A percentile compares a stretch with the other conserved stretches of the same genome.
Evolutionary conservation across 2,797 vertebrate genomes (phyloP).

Genomic region (Anguilla obscura): DNA sequence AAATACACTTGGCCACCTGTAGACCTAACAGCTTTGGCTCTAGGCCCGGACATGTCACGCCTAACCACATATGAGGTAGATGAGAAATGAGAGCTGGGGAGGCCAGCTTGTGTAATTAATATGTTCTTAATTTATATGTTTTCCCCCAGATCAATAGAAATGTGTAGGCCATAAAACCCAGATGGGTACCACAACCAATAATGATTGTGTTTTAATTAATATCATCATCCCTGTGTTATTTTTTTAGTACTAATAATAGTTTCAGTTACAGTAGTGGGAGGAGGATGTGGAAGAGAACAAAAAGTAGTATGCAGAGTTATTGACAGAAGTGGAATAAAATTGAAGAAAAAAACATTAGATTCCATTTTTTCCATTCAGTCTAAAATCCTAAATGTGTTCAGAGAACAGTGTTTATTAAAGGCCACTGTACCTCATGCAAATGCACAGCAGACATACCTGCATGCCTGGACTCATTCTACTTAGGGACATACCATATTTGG

Average conservation of each 20-base stretch:
- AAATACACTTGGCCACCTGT: background rate
- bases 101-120: background rate
- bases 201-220: background rate
- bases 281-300: background rate
- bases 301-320: no score
- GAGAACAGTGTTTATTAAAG: no score
- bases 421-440: background rate
- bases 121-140: background rate
- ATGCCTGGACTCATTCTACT: background rate
- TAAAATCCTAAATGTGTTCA: no score
- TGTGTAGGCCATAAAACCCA: background rate
- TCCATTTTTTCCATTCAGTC: no score
- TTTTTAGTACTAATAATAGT: background rate
- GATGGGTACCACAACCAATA: background rate
- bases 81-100: background rate
- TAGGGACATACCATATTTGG: background rate
- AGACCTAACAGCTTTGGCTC: conserved; percentile 4
- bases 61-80: background rate
- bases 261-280: background rate
- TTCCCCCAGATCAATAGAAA: background rate
- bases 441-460: background rate
- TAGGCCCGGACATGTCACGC: background rate
- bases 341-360: no score
- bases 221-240: background rate
- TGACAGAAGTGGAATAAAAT: no score